Percentiles rank a stretch among this genome's conserved stretches.
phyloP scores from a whole-genome alignment of 2,113 vertebrate genomes.

The Lophochroa leadbeateri region DNA sequence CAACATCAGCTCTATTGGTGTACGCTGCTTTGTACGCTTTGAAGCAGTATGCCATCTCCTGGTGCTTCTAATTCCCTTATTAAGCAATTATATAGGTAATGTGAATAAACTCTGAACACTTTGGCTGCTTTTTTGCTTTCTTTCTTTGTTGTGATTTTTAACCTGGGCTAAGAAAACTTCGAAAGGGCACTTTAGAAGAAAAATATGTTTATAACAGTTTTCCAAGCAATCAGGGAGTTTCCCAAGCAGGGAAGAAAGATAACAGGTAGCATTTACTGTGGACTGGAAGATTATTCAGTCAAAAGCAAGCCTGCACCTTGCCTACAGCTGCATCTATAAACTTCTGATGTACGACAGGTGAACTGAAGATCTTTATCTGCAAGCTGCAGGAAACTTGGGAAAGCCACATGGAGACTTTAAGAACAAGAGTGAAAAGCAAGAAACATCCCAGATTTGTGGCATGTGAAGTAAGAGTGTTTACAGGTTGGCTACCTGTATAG shows the following conservation, averaged over 20 bases:
- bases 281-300: background rate
- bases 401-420: background rate
- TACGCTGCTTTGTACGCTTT: background rate
- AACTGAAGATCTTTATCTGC: background rate
- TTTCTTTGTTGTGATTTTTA: background rate
- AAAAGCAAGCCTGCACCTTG: background rate
- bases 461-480: background rate
- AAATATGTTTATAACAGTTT: background rate
- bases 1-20: background rate
- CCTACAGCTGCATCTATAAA: background rate
- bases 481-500: background rate
- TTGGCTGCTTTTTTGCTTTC: background rate
- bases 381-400: background rate
- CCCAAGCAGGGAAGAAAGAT: background rate
- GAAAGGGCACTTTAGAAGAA: background rate
- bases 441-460: background rate
- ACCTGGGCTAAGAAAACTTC: background rate
- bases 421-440: background rate
- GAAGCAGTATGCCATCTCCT: constrained; percentile 13
- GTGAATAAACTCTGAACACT: background rate
- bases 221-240: background rate
- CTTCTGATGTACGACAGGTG: background rate
- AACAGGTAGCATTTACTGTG: background rate
- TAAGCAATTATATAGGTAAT: background rate
- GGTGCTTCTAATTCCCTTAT: background rate